Conservation (phyloP, 2,888 invertebrate genomes). For the Cryptocephalus primarius region DNA sequence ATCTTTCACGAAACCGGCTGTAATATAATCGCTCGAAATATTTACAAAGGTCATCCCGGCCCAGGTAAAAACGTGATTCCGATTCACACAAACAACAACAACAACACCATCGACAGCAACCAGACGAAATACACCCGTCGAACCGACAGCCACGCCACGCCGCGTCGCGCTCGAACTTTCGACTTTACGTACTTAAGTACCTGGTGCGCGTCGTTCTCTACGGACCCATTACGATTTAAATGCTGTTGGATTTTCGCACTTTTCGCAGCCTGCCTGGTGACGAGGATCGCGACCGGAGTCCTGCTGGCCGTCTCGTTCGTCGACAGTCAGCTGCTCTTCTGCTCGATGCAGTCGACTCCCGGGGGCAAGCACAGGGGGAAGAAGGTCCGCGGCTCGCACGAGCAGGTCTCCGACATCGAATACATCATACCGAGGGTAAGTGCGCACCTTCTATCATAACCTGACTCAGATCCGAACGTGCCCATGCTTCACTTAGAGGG, state of each 20-base stretch:
- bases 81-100: background rate
- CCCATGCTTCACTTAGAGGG: background rate
- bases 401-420: slow-evolving; percentile 41
- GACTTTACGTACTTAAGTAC: no score
- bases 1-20: slow-evolving; percentile 11
- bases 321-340: slow-evolving; percentile 41
- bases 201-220: no score
- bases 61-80: background rate
- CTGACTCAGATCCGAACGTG: no score
- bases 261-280: slow-evolving; percentile 38
- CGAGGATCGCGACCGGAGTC: slow-evolving; percentile 36
- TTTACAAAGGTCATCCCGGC: background rate
- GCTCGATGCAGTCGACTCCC: slow-evolving; percentile 35
- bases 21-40: slow-evolving; percentile 3
- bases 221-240: no score
- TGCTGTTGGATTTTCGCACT: slow-evolving; percentile 14
- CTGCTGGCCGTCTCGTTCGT: slow-evolving; percentile 39
- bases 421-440: slow-evolving; percentile 44
- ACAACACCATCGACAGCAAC: background rate
- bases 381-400: slow-evolving; percentile 30
- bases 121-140: no score
- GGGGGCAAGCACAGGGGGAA: slow-evolving; percentile 10
- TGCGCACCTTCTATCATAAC: slow-evolving; percentile 1
- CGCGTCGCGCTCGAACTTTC: no score
- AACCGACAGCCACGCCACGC: no score